Base-by-base conservation (phyloP, 2,888 invertebrate genomes). In the Lasius fuliginosus region DNA sequence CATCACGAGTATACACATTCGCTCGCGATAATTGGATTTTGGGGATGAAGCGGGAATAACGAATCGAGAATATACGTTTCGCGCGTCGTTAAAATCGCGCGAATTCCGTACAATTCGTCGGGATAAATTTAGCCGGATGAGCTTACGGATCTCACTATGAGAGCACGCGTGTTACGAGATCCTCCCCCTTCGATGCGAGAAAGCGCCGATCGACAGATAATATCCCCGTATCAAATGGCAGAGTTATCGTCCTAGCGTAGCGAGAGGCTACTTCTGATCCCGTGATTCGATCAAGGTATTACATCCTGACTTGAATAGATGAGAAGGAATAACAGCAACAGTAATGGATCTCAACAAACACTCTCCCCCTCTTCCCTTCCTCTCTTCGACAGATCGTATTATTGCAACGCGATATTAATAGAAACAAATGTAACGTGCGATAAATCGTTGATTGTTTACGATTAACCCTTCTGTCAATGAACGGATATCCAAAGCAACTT, bases 71-170 rank as follows among this genome's bases (percentile, higher is more conserved):
- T 69, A 40, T 36, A 56, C 68, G 9, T 67, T 75, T 23, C 42
- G 18, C 42, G 18, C 42, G 12, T 18, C 23, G 58, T 71, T 79
- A 27, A 79, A 79, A 71, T 5, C 58, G 36, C n/a, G 30, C 23
- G 23, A 42, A 40, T 58, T 11, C 42, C 71, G 36, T n/a, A n/a
- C 60, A 33, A 73, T 73, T 23, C 42, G 46, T 40, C 60, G 60
- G 11, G 79, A 60, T 79, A 60, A 79, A 79, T 71, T 79, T 79
- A 79, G 73, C 60, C 77, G 1, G 33, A 71, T 33, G 36, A 23
- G 4, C 79, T 60, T 60, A 23, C 71, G 60, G 71, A 71, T 79
- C 53, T 53, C 79, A 71, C 33, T 77, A 5, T 15, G 15, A 56
- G 6, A 77, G 30, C 73, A 79, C 73, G 73, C 71, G 60, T 79